A percentile compares a stretch with the other conserved stretches of the same genome.
These are phyloP conservation scores for Thamnophis elegans DNA, from an alignment of 2,797 vertebrate genomes.

Conservation along the genomic window DNA sequence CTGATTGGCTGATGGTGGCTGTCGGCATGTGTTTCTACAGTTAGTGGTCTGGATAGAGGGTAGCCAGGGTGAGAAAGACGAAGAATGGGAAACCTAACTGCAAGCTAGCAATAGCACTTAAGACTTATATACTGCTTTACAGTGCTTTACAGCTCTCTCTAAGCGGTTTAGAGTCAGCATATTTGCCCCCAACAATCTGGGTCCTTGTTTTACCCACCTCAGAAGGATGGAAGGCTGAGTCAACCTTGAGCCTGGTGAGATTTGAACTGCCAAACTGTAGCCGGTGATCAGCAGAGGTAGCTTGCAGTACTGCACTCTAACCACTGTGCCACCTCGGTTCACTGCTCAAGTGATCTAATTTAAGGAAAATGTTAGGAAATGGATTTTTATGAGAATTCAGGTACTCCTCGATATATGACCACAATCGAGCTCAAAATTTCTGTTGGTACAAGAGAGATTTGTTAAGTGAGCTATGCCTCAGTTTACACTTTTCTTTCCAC, in stretches of 20 bases:
- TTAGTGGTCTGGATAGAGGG: background rate
- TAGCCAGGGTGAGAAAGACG: background rate
- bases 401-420: background rate
- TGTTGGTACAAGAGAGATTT: background rate
- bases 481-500: background rate
- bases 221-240: too few relatives aligned
- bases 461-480: background rate
- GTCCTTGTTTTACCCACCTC: too few relatives aligned
- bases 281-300: too few relatives aligned
- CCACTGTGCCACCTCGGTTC: too few relatives aligned
- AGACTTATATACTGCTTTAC: too few relatives aligned
- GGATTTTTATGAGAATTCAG: background rate
- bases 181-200: too few relatives aligned
- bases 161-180: too few relatives aligned
- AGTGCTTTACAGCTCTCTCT: too few relatives aligned
- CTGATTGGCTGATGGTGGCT: background rate
- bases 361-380: background rate
- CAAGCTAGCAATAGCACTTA: background rate
- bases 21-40: background rate
- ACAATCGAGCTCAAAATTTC: background rate
- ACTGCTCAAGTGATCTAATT: background rate
- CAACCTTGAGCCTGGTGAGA: too few relatives aligned
- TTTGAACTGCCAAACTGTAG: too few relatives aligned
- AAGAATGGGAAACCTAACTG: background rate
- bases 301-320: too few relatives aligned